Evolutionary conservation across 92 coral and sea anemone genomes (phyloP), one percentile per base, ranked within the genome.

Genomic region (Diadumene lineata): DNA sequence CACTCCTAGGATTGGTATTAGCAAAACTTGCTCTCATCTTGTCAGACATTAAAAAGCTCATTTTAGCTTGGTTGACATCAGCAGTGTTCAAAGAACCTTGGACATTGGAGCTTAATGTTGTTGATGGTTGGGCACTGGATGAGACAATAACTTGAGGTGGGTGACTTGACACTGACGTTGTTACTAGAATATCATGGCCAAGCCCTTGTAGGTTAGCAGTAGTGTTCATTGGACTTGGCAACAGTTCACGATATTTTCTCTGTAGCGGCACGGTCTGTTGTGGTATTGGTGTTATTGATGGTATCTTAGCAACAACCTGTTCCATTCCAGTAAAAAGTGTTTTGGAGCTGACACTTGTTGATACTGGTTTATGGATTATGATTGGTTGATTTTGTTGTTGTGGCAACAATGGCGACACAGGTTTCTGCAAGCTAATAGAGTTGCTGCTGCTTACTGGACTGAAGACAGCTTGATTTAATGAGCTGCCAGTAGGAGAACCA

Each of bases 281-380:
- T 66, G 72, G 63, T 13, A 23, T 15, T 21, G 58, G 24, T 53
- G 58, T 15, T 53, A 16, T 15, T 13, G 58, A 23, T 24, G 81
- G 81, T 61, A 76, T 76, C 38, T 76, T 76, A 7, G 81, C 81
- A 50, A 76, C 73, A 18, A 76, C 66, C 56, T 76, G 51, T 33
- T 76, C 81, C 44, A 76, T 64, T 53, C 66, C 73, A 26, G 73
- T 48, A 25, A 62, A 62, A 30, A 76, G 43, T 16, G 81, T 50
- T 33, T 58, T 58, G 30, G 64, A 22, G 22, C 7, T 17, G 26
- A 9, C 17, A 58, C 29, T 58, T 22, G 64, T 22, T 58, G 64
- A 9, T 2, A 11, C 6, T 11, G 31, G 64, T 32, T 58, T 15
- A 6, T 38, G 48, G 7, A 38, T 38, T 13, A 13, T 38, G 13